Conservation (phyloP, 2,797 vertebrate genomes). For the Todus mexicanus region DNA sequence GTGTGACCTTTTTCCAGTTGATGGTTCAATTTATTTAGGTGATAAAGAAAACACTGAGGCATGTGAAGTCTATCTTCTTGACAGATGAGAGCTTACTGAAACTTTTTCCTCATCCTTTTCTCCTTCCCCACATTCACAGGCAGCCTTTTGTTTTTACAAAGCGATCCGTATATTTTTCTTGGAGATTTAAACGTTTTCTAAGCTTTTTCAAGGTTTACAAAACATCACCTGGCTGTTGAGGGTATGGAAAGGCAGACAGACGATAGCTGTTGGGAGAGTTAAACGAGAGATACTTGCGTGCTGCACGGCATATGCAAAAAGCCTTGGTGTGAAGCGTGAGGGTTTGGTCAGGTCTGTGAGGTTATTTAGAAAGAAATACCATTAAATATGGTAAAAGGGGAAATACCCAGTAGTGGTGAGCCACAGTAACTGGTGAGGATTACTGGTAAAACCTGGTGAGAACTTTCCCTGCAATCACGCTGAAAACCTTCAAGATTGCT, state of each 20-base stretch:
- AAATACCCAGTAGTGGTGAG: neutral
- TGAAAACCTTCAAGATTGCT: neutral
- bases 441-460: neutral
- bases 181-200: constrained; percentile 20
- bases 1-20: constrained; percentile 61
- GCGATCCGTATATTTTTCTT: constrained; percentile 11
- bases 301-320: neutral
- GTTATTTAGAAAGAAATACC: neutral
- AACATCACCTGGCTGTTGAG: neutral
- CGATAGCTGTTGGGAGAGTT: neutral
- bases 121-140: neutral
- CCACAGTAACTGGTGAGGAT: neutral
- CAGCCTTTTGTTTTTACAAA: constrained; percentile 40
- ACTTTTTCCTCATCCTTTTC: constrained; percentile 29
- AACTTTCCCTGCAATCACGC: neutral
- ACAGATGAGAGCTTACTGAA: constrained; percentile 46
- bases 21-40: constrained; percentile 68
- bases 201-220: constrained; percentile 4
- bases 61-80: constrained; percentile 50
- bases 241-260: neutral
- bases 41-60: constrained; percentile 64
- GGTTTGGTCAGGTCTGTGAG: neutral
- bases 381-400: neutral
- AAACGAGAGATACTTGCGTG: neutral
- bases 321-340: neutral